Base-by-base conservation (phyloP, 2,113 vertebrate genomes). In the Ceyx cyanopectus region DNA sequence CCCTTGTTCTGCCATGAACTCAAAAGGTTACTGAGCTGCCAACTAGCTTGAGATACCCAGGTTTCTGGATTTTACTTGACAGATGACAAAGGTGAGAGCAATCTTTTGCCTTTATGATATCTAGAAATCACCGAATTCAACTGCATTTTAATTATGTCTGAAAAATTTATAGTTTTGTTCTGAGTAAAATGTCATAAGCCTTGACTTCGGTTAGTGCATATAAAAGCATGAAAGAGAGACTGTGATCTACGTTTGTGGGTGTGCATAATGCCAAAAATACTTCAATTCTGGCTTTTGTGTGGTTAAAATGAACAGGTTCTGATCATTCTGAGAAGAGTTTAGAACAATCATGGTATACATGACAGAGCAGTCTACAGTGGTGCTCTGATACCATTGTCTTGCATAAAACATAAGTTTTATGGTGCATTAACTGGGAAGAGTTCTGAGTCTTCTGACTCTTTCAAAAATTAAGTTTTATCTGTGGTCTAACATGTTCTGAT, bases 371-470 rank as follows among this genome's bases (percentile, higher is more conserved):
- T 53, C 10, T 62, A 14, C 5, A 50, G 14, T 41, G 12, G 5
- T n/a, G 14, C 13, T 86, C 6, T 30, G 30, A 54, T 40, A 23
- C 15, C 48, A 30, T 18, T 0, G 0, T 46, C 14, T 82, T 81
- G 60, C 4, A 1, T 37, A 3, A 1, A 66, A 62, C 5, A 7
- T 5, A 9, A 3, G 3, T 50, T 89, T 91, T 43, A 48, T 53
- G 13, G 8, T 61, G 17, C 23, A 14, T 2, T 1, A 54, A 18
- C 19, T 29, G 23, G 41, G 21, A 78, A 67, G 23, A 78, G 60
- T 69, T 85, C 50, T 9, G 15, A 61, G 11, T 77, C 11, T 20
- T 61, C 46, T 2, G 2, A 84, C 57, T 53, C 23, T 62, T 67
- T 58, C 9, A 5, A 56, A 81, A 79, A 12, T 20, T 18, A 29